Evolutionary conservation across 2,113 vertebrate species (phyloP).

Genomic region (Xenopus borealis): DNA sequence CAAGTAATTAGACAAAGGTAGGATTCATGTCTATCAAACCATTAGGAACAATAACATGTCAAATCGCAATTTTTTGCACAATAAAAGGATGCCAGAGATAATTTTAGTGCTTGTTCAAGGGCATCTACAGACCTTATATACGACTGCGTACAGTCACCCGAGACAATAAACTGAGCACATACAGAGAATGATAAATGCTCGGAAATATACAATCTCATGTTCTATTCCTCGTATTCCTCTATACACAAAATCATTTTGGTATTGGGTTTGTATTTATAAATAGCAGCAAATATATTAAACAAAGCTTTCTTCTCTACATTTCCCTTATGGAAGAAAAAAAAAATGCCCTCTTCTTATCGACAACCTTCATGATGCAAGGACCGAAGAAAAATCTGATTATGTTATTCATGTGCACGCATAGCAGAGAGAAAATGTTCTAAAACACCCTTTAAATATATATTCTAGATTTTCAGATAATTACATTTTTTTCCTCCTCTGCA

Average conservation of each 20-base stretch:
- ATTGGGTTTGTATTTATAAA: conserved; percentile 1
- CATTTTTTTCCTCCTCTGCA: too few species aligned
- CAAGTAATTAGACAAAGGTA: not conserved
- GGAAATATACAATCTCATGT: conserved; percentile 17
- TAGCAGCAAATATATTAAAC: conserved; percentile 30
- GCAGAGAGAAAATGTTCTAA: not conserved
- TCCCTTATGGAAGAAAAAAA: not conserved
- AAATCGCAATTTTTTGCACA: not conserved
- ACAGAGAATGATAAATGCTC: conserved; percentile 17
- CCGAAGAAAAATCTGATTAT: not conserved
- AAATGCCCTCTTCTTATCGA: not conserved
- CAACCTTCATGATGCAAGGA: not conserved
- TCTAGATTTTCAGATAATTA: not conserved
- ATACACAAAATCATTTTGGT: conserved; percentile 24
- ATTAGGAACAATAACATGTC: not conserved
- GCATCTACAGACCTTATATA: not conserved
- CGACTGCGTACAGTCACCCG: not conserved
- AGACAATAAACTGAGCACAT: conserved; percentile 14
- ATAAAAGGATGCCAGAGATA: not conserved
- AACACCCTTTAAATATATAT: not conserved
- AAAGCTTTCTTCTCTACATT: not conserved
- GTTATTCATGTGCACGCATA: not conserved
- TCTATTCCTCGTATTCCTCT: conserved; percentile 6
- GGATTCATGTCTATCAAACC: not conserved
- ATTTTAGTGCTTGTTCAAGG: not conserved